Evolutionary conservation across 1,140 invertebrate species (phyloP).

Genomic region (Yoshiicerus persimilis): DNA sequence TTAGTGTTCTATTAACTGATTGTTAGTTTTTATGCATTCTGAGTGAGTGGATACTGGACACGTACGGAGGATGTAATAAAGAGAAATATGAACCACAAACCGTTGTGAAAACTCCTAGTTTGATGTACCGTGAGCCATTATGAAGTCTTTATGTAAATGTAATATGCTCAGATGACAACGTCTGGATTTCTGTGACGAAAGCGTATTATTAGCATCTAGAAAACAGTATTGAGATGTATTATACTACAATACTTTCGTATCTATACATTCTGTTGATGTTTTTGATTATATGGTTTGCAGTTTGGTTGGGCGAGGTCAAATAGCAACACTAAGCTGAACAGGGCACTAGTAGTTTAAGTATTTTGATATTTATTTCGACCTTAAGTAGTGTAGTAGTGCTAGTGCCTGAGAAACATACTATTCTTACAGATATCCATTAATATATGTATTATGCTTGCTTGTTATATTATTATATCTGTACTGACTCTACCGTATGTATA

Average conservation of each 20-base stretch:
- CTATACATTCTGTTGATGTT: not conserved
- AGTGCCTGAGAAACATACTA: too few relatives aligned
- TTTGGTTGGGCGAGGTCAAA: not conserved
- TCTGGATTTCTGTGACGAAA: not conserved
- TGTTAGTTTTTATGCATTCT: not conserved
- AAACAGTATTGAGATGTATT: too few relatives aligned
- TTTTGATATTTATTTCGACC: not conserved
- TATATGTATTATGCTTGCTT: not conserved
- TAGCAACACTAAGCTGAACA: not conserved
- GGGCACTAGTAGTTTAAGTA: not conserved
- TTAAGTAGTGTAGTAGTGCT: not conserved
- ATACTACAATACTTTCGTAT: not conserved
- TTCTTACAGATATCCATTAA: too few relatives aligned
- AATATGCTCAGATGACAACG: not conserved
- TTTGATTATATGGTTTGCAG: not conserved
- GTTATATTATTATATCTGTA: not conserved
- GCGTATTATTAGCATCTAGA: not conserved
- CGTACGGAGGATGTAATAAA: not conserved
- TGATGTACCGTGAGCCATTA: not conserved
- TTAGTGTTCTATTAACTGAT: conserved; percentile 14
- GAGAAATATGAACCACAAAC: not conserved
- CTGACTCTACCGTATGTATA: not conserved
- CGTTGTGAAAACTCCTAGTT: not conserved
- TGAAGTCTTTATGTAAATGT: not conserved
- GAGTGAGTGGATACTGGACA: not conserved